These are phyloP conservation scores for Sturnus vulgaris DNA, from an alignment of 2,113 vertebrate species.

Conservation along the genomic window DNA sequence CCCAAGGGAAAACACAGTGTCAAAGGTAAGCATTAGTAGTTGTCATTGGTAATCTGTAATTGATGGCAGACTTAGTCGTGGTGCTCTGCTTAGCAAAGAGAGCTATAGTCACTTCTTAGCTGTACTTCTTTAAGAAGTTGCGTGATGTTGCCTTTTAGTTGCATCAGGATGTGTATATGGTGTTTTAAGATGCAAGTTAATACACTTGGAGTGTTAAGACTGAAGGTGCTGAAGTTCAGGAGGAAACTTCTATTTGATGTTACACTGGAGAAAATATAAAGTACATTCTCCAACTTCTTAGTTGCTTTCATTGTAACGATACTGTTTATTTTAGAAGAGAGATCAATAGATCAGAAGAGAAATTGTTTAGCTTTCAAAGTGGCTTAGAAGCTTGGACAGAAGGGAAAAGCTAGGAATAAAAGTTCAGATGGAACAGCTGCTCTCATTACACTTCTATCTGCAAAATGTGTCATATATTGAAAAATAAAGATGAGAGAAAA, in stretches of 20 bases:
- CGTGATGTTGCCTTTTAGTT: not conserved
- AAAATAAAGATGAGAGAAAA: not conserved
- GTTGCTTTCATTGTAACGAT: not conserved
- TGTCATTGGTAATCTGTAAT: not conserved
- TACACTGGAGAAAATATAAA: not conserved
- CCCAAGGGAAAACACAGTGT: conserved; percentile 98
- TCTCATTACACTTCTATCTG: not conserved
- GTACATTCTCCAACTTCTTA: not conserved
- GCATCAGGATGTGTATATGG: not conserved
- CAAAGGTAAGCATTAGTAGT: conserved; percentile 82
- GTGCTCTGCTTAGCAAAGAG: not conserved
- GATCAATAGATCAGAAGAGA: not conserved
- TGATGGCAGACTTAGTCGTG: not conserved
- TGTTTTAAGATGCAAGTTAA: not conserved
- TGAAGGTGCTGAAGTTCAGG: not conserved
- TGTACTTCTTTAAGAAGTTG: not conserved
- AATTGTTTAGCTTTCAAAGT: not conserved
- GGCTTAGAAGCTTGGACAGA: not conserved
- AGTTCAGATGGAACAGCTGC: not conserved
- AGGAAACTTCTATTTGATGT: not conserved
- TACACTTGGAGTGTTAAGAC: not conserved
- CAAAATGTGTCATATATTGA: not conserved
- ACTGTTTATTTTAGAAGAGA: not conserved
- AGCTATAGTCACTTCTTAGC: not conserved
- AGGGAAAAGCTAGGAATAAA: not conserved